A percentile compares a stretch with the other conserved stretches of the same genome.
phyloP scores from a whole-genome alignment of 2,113 vertebrate genomes.

The Polypterus senegalus region DNA sequence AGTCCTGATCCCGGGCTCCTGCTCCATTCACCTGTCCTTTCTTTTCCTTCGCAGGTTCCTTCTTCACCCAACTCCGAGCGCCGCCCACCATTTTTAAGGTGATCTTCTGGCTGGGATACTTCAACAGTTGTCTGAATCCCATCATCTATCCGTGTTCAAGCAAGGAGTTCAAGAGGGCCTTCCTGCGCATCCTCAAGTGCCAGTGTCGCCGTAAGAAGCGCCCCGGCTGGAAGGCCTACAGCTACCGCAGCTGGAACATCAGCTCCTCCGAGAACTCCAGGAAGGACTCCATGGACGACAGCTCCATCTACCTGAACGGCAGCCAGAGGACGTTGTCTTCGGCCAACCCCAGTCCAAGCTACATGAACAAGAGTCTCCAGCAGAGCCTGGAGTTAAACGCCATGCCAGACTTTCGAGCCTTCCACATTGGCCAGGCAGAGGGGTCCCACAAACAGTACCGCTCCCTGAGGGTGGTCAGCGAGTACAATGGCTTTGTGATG shows the following conservation, averaged over 20 bases:
- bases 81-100: slow-evolving; percentile 82
- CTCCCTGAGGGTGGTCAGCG: slow-evolving; percentile 17
- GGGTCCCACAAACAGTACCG: slow-evolving; percentile 30
- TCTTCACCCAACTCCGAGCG: slow-evolving; percentile 71
- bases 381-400: slow-evolving; percentile 57
- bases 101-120: slow-evolving; percentile 95
- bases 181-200: slow-evolving; percentile 78
- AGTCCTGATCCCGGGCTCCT: too few relatives aligned
- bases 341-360: slow-evolving; percentile 55
- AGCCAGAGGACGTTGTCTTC: slow-evolving; percentile 76
- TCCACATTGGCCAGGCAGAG: slow-evolving; percentile 46
- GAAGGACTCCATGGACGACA: slow-evolving; percentile 65
- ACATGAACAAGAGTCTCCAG: slow-evolving; percentile 47
- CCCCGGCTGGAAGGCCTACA: slow-evolving; percentile 64
- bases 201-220: slow-evolving; percentile 70
- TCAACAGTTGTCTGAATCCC: slow-evolving; percentile 95
- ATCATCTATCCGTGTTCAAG: slow-evolving; percentile 96
- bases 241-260: slow-evolving; percentile 70
- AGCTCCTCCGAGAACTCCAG: slow-evolving; percentile 60
- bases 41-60: slow-evolving; percentile 56
- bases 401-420: slow-evolving; percentile 50
- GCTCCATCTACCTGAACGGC: slow-evolving; percentile 66
- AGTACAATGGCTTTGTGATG: slow-evolving; percentile 13
- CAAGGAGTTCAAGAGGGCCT: slow-evolving; percentile 93
- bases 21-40: too few relatives aligned